phyloP scores from a whole-genome alignment of 1,140 invertebrate species.

The Drosophila mayri region DNA sequence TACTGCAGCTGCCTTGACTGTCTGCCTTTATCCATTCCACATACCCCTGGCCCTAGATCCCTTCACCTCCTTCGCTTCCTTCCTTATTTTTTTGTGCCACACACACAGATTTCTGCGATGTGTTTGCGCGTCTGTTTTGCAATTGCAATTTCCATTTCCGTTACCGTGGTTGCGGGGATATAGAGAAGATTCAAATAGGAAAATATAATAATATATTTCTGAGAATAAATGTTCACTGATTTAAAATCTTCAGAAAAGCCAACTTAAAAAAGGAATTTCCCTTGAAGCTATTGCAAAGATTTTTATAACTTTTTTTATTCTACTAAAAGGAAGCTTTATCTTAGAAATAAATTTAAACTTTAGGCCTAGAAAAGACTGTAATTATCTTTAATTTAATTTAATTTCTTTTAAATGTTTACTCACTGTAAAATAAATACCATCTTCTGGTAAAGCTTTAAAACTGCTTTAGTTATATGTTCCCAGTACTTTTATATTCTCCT shows the following conservation, averaged over 20 bases:
- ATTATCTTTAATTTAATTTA: too few relatives aligned
- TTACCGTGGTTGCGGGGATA: conserved; percentile 38
- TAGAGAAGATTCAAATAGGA: background rate
- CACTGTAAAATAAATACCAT: background rate
- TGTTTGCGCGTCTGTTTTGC: conserved; percentile 60
- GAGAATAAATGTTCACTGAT: background rate
- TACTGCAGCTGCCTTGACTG: conserved; percentile 43
- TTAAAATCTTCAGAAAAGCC: background rate
- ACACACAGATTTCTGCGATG: conserved; percentile 25
- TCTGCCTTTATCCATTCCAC: conserved; percentile 12
- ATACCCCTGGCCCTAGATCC: background rate
- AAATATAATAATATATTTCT: background rate
- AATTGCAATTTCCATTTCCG: conserved; percentile 79
- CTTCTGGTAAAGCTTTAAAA: background rate
- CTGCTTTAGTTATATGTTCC: conserved; percentile 6
- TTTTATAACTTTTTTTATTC: too few relatives aligned
- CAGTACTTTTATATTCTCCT: background rate
- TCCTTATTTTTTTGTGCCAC: conserved; percentile 5
- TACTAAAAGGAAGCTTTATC: too few relatives aligned
- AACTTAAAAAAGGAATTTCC: background rate
- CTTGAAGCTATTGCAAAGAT: too few relatives aligned
- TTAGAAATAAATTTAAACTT: too few relatives aligned
- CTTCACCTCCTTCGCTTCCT: conserved; percentile 11
- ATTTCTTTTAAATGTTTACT: too few relatives aligned
- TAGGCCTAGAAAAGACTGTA: too few relatives aligned